Evolutionary conservation across 2,888 invertebrate species (phyloP).

Genomic region (Sarcophaga variegata): DNA sequence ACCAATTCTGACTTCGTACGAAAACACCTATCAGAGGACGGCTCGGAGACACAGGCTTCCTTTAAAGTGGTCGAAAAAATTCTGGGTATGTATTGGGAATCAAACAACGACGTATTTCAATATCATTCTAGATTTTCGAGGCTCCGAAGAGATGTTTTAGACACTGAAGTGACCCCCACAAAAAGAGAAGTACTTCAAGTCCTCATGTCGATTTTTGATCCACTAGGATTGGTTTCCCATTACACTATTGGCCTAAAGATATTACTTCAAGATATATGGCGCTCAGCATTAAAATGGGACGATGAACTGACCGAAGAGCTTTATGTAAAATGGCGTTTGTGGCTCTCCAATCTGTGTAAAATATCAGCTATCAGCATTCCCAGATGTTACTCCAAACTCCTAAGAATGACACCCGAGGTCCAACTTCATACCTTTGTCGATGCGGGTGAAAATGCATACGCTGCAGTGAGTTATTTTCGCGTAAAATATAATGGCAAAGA

Average conservation of each 20-base stretch:
- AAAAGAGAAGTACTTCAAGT: conserved; percentile 36
- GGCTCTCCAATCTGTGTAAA: conserved; percentile 22
- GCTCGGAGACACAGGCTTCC: too few relatives aligned
- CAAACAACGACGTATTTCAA: conserved; percentile 32
- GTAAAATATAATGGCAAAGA: neutral
- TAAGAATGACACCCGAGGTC: conserved; percentile 1
- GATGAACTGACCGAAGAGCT: neutral
- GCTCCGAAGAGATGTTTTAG: conserved; percentile 24
- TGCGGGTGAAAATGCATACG: conserved; percentile 1
- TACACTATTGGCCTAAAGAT: too few relatives aligned
- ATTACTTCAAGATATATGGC: neutral
- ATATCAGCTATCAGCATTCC: conserved; percentile 5
- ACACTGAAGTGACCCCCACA: neutral
- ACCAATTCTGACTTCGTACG: conserved; percentile 32
- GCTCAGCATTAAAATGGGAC: neutral
- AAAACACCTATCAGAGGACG: conserved; percentile 32
- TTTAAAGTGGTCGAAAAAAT: too few relatives aligned
- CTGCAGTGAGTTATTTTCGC: too few relatives aligned
- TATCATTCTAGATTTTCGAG: conserved; percentile 45
- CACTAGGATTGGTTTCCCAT: too few relatives aligned
- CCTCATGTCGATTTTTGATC: conserved; percentile 11
- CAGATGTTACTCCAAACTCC: conserved; percentile 36
- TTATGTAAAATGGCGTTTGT: conserved; percentile 19
- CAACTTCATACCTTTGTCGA: conserved; percentile 40
- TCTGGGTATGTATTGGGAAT: conserved; percentile 18